Evolutionary conservation across 2,888 invertebrate genomes (phyloP), one percentile per base, ranked within the genome.

Genomic region (Oscheius sp.): DNA sequence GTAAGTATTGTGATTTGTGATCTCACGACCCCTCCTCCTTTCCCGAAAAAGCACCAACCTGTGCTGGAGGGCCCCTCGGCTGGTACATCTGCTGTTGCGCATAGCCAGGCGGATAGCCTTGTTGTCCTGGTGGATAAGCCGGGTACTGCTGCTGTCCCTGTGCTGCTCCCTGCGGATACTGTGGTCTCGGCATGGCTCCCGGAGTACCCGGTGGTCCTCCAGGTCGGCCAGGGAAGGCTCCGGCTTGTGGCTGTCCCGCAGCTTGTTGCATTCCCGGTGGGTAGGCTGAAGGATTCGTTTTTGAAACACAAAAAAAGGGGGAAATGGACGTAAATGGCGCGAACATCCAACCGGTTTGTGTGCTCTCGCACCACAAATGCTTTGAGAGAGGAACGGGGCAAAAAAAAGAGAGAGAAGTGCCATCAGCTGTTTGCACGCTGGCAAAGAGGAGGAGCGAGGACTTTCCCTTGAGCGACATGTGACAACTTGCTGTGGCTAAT

Each of bases 301-400:
- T 35, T 42, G 42, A 7, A 42, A 2, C 11, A 33, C 10, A 59
- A 59, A 59, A 33, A 59, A 47, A 63, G 2, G 50, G n/a, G 63
- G 21, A 47, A 63, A 13, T 5, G 47, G 33, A 21, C 21, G 63
- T 21, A 47, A 37, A 33, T 33, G 42, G 63, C n/a, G 59, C 35
- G 59, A 29, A 32, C 53, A 53, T 68, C 33, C 37, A 68, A 68
- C 68, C 68, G 68, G 68, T 68, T 68, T 68, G 57, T 68, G 68
- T 68, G 68, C 68, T 68, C 53, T 68, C 35, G 65, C 60, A 33
- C 2, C 21, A 58, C 58, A 33, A 10, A 29, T 35, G 35, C 35
- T 35, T 29, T n/a, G 32, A 21, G 21, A 21, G 21, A 21, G 60
- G n/a, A 33, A 10, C 10, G 57, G 10, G 53, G 53, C n/a, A 53